A percentile compares a stretch with the other conserved stretches of the same genome.
Conservation (phyloP, 2,797 vertebrate genomes). For the Cercopithecus neglectus region DNA sequence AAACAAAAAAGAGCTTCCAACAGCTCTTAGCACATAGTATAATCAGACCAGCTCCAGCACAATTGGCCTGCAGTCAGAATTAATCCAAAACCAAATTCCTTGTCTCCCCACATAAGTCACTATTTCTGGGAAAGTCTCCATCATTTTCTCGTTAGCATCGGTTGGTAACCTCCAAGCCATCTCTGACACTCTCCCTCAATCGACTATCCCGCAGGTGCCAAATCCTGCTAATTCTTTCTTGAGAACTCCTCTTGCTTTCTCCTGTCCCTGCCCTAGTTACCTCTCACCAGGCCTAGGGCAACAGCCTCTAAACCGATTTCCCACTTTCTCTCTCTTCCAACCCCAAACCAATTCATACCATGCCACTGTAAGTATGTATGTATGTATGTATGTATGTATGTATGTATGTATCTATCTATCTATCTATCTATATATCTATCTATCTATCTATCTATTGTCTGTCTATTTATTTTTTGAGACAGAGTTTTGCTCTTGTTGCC, state of each 20-base stretch:
- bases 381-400: too few species aligned
- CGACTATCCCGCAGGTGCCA: not conserved
- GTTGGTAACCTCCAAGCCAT: not conserved
- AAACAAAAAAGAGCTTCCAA: not conserved
- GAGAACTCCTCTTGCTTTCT: not conserved
- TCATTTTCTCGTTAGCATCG: not conserved
- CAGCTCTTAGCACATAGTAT: not conserved
- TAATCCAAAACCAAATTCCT: not conserved
- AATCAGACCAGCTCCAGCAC: not conserved
- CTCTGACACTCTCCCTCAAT: not conserved
- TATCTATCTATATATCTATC: too few species aligned
- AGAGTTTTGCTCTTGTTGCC: too few species aligned
- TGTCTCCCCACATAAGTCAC: not conserved
- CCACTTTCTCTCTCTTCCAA: not conserved
- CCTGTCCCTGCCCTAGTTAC: not conserved
- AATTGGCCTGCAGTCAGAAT: not conserved
- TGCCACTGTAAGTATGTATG: not conserved
- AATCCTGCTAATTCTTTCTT: not conserved
- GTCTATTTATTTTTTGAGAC: too few species aligned
- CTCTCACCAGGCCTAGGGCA: not conserved
- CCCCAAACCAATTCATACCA: not conserved
- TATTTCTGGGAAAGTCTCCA: not conserved
- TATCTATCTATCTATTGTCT: too few species aligned
- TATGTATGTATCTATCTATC: rapidly evolving
- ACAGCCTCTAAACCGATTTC: not conserved